Evolutionary conservation across 30 jellyfish, hydroid and myxozoan genomes (phyloP), one percentile per base, ranked within the genome.

Genomic region (Hydractinia echinata): DNA sequence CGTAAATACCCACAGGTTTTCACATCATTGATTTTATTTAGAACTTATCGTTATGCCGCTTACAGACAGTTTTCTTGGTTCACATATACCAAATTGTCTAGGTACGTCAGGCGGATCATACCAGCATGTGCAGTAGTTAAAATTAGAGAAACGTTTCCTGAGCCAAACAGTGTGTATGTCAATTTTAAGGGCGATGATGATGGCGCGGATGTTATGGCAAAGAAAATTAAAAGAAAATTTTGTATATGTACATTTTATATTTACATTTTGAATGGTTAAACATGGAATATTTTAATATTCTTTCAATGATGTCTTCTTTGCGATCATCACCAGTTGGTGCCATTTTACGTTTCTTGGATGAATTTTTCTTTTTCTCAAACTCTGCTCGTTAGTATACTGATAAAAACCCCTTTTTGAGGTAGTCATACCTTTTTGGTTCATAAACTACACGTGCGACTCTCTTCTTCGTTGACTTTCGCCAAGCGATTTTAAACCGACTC

Each of bases 11-110:
- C n/a, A n/a, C n/a, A n/a, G n/a, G n/a, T n/a, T n/a, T n/a, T n/a
- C n/a, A n/a, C n/a, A n/a, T n/a, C n/a, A n/a, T n/a, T n/a, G n/a
- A n/a, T n/a, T n/a, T n/a, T n/a, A n/a, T n/a, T n/a, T n/a, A n/a
- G n/a, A n/a, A n/a, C n/a, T n/a, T n/a, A 62, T 62, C 73, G 73
- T 6, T 62, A 62, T 62, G 73, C 73, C 30, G 73, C 73, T 50
- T 62, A 62, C 30, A 62, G 73, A 62, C 73, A 62, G 30, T 62
- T 62, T 62, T 62, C 73, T 15, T 62, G 73, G 73, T 62, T 62
- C 30, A 62, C 30, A 39, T 62, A 62, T 50, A 62, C 73, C 50
- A 62, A 62, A 50, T 50, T 62, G 16, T 39, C 50, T 15, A 62
- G 73, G 30, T 62, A 62, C 30, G 73, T 62, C 7, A 39, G 73